phyloP scores from a whole-genome alignment of 1,140 invertebrate species.

The Papilio machaon region DNA sequence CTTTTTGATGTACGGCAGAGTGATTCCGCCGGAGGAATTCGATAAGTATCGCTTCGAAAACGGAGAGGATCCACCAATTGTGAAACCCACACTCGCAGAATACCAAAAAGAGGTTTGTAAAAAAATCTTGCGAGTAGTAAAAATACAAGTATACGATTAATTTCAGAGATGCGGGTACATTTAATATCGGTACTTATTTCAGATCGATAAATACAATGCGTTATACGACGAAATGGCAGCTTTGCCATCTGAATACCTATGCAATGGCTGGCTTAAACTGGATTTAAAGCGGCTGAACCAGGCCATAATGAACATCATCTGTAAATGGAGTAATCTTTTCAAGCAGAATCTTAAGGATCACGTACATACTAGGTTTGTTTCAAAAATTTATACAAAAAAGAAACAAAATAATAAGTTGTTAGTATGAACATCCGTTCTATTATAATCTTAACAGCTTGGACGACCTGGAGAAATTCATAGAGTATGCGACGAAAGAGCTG shows the following conservation, averaged over 20 bases:
- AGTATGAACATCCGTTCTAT: not conserved
- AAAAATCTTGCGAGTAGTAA: not conserved
- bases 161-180: not conserved
- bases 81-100: slow-evolving; percentile 69
- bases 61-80: slow-evolving; percentile 77
- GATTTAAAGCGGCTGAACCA: slow-evolving; percentile 89
- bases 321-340: slow-evolving; percentile 90
- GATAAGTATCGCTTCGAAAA: slow-evolving; percentile 82
- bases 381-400: no score
- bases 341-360: slow-evolving; percentile 89
- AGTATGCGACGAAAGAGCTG: slow-evolving; percentile 82
- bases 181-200: not conserved
- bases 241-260: slow-evolving; percentile 72
- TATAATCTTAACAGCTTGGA: slow-evolving; percentile 64
- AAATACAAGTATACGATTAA: not conserved
- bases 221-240: slow-evolving; percentile 75
- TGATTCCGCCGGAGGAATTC: slow-evolving; percentile 84
- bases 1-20: slow-evolving; percentile 86
- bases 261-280: slow-evolving; percentile 88
- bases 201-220: slow-evolving; percentile 78
- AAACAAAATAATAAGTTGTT: not conserved
- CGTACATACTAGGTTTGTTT: slow-evolving; percentile 83
- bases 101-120: slow-evolving; percentile 75
- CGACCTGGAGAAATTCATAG: slow-evolving; percentile 84
- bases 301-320: slow-evolving; percentile 87